Percentiles rank a stretch among this genome's conserved stretches.
Conservation (phyloP, 2,113 vertebrate species). For the Mesocricetus auratus region DNA sequence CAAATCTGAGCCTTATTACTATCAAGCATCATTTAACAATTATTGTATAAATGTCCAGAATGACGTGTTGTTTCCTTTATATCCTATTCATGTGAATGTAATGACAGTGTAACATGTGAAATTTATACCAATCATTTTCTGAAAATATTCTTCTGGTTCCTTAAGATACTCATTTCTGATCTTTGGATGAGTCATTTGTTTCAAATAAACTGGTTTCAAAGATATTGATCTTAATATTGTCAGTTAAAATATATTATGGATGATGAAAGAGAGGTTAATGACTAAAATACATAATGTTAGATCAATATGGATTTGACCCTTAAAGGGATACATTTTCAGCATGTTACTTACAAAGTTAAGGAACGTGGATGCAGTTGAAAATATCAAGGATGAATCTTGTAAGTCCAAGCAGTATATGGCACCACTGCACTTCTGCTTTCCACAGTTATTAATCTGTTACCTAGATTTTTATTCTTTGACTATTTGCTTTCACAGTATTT, state of each 20-base stretch:
- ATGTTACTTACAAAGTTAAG: not conserved
- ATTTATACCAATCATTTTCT: not conserved
- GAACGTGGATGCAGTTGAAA: not conserved
- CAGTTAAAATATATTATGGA: not conserved
- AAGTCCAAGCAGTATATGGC: not conserved
- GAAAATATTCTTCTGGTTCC: not conserved
- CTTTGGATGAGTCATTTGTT: not conserved
- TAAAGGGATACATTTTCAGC: not conserved
- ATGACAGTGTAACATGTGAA: not conserved
- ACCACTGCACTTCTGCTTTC: fast-evolving
- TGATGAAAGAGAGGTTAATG: not conserved
- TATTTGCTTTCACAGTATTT: not conserved
- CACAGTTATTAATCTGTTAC: not conserved
- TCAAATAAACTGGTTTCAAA: not conserved
- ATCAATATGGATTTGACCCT: not conserved
- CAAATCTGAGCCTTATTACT: not conserved
- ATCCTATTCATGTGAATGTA: not conserved
- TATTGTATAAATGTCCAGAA: not conserved
- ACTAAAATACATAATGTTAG: not conserved
- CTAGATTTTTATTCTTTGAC: not conserved
- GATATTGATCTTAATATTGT: not conserved
- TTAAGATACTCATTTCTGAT: not conserved
- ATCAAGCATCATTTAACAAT: not conserved
- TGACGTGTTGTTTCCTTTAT: not conserved
- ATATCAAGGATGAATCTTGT: not conserved